Percentiles rank a stretch among this genome's conserved stretches.
These are phyloP conservation scores for Trypoxylon attenuatum DNA, from an alignment of 2,888 invertebrate genomes.

Conservation along the genomic window DNA sequence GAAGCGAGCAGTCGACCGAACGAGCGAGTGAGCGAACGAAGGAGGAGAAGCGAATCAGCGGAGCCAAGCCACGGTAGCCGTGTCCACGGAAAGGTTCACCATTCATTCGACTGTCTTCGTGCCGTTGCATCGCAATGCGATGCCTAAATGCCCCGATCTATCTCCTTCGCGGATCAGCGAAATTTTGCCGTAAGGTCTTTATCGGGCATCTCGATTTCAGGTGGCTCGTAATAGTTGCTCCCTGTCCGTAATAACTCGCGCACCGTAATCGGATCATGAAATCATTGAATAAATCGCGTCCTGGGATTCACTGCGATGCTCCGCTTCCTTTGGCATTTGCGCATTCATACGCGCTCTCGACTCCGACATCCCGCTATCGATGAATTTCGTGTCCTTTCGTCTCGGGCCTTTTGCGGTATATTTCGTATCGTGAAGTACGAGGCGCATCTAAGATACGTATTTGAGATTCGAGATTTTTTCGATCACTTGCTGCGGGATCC, in stretches of 20 bases:
- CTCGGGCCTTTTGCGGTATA: not conserved
- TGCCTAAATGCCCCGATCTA: conserved; percentile 21
- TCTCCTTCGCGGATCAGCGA: conserved; percentile 33
- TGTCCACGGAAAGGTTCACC: conserved; percentile 40
- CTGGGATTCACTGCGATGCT: not conserved
- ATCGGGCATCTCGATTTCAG: conserved; percentile 41
- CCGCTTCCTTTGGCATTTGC: no score
- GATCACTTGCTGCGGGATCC: not conserved
- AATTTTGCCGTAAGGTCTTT: conserved; percentile 38
- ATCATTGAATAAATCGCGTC: conserved; percentile 1
- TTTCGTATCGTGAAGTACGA: not conserved
- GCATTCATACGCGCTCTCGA: no score
- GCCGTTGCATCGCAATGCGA: conserved; percentile 19
- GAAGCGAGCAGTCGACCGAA: conserved; percentile 25
- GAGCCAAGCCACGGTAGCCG: conserved; percentile 61
- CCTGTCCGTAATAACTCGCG: conserved; percentile 35
- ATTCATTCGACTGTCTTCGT: conserved; percentile 44
- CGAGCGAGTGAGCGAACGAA: conserved; percentile 60
- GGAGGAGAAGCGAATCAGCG: conserved; percentile 56
- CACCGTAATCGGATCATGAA: not conserved
- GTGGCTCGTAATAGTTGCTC: conserved; percentile 29
- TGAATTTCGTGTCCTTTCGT: not conserved
- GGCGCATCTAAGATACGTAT: not conserved
- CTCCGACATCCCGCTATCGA: not conserved
- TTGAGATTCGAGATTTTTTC: not conserved